A percentile compares a stretch with the other conserved stretches of the same genome.
phyloP scores from a whole-genome alignment of 2,888 invertebrate genomes.

The Trachelus tabidus region DNA sequence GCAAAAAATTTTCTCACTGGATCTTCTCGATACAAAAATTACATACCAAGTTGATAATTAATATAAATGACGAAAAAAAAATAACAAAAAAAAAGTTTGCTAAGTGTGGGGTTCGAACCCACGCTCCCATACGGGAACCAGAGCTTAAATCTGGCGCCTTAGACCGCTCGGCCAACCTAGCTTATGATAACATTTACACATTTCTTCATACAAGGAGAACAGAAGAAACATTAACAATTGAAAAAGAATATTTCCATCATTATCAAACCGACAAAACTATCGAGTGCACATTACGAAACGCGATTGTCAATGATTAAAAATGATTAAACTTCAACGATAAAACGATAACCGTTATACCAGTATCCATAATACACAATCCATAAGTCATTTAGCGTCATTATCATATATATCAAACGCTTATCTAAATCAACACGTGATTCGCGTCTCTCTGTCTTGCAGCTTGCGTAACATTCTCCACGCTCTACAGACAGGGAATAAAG shows the following conservation, averaged over 20 bases:
- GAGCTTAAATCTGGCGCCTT: slow-evolving; percentile 79
- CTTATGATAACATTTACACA: slow-evolving; percentile 32
- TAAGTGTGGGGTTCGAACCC: slow-evolving; percentile 78
- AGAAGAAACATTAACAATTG: not conserved
- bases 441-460: not conserved
- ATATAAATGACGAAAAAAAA: not conserved
- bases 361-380: not conserved
- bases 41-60: not conserved
- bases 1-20: not conserved
- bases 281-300: not conserved
- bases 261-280: not conserved
- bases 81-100: slow-evolving; percentile 61
- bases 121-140: slow-evolving; percentile 76
- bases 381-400: not conserved
- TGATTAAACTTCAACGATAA: not conserved
- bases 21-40: no score
- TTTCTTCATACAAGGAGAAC: not conserved
- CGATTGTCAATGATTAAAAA: not conserved
- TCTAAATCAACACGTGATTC: not conserved
- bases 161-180: slow-evolving; percentile 79
- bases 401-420: not conserved
- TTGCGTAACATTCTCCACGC: not conserved
- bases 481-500: not conserved
- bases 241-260: not conserved
- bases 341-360: not conserved